phyloP scores from a whole-genome alignment of 2,888 invertebrate genomes.

The Disparrhopalites patrizii region DNA sequence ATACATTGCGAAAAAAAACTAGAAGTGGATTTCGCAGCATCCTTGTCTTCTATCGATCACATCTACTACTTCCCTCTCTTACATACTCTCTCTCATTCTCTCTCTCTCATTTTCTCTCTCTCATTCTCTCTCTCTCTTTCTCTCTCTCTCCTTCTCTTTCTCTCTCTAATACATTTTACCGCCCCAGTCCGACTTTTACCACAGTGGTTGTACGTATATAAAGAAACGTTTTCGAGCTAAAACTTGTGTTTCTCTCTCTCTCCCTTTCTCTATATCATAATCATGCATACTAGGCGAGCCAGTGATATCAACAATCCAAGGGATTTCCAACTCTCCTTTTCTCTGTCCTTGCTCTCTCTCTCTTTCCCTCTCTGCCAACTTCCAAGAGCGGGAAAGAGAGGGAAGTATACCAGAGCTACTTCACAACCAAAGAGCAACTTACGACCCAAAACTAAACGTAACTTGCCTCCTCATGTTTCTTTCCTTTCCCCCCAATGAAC shows the following conservation, averaged over 20 bases:
- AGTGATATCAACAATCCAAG: not conserved
- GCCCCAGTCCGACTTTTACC: slow-evolving; percentile 6
- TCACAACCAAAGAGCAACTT: too few species aligned
- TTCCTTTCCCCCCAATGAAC: too few species aligned
- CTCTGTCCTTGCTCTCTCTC: not conserved
- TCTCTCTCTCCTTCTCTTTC: too few species aligned
- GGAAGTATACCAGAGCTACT: not conserved
- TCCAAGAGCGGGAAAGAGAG: not conserved
- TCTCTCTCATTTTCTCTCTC: not conserved
- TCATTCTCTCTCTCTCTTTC: not conserved
- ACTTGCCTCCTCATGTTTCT: too few species aligned
- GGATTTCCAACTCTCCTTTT: slow-evolving; percentile 13
- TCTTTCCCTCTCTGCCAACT: not conserved
- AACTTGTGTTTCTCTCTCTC: not conserved
- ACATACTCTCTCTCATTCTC: not conserved
- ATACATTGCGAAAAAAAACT: slow-evolving; percentile 6
- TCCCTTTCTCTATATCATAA: not conserved
- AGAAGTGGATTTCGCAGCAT: slow-evolving; percentile 21
- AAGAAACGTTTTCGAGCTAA: not conserved
- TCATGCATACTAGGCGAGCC: not conserved
- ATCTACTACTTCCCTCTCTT: not conserved
- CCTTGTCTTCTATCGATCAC: slow-evolving; percentile 26
- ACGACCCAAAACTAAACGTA: too few species aligned
- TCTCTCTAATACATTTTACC: not conserved
- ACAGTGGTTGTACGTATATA: too few species aligned